These are phyloP conservation scores for Leptarthrus brevirostris DNA, from an alignment of 2,888 invertebrate genomes.

Conservation along the genomic window DNA sequence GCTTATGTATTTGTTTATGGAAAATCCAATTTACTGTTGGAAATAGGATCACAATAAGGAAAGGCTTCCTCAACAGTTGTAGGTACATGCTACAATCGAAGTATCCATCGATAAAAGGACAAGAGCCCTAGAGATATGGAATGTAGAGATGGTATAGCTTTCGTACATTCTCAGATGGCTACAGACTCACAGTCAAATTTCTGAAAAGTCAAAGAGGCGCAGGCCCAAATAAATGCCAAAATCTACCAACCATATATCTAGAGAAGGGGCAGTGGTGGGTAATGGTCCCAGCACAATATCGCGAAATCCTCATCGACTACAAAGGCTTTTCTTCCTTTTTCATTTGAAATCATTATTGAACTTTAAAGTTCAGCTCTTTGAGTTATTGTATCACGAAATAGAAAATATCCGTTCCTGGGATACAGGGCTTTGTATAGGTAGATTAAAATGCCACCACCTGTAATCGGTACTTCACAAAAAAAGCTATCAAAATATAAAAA, in stretches of 20 bases:
- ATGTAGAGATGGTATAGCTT: conserved; percentile 9
- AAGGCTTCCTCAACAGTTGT: not conserved
- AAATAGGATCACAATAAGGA: conserved; percentile 28
- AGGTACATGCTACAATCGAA: not conserved
- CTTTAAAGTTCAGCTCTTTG: conserved; percentile 29
- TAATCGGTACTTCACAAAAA: not conserved
- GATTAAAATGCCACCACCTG: conserved; percentile 32
- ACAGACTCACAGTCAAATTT: conserved; percentile 13
- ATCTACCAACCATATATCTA: conserved; percentile 36
- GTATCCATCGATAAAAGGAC: not conserved
- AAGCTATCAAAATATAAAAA: not conserved
- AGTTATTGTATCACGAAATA: conserved; percentile 12
- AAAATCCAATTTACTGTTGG: conserved; percentile 34
- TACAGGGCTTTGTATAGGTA: not conserved
- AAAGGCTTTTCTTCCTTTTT: conserved; percentile 6
- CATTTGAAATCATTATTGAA: conserved; percentile 23
- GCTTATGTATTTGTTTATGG: conserved; percentile 29
- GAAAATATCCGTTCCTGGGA: not conserved
- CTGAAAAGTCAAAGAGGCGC: conserved; percentile 45
- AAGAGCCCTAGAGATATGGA: not conserved
- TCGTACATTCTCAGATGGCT: too few relatives aligned
- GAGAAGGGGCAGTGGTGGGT: not conserved
- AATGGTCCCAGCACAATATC: not conserved
- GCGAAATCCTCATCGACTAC: conserved; percentile 17
- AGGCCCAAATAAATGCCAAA: conserved; percentile 52